Conservation (phyloP, 2,888 invertebrate species). For the Tiliacea citrago region DNA sequence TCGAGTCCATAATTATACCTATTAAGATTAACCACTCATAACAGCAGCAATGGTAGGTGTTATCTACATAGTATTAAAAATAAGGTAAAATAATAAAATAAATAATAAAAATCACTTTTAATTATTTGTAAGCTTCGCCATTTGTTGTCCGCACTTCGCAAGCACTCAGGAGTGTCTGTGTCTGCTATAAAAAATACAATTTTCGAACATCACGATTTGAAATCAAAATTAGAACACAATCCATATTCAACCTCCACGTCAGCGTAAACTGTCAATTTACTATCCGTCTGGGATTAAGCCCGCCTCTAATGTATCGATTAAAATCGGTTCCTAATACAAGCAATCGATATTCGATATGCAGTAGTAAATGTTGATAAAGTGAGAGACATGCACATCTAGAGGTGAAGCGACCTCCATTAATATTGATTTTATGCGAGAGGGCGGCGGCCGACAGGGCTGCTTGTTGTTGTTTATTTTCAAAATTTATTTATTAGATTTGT, state of each 20-base stretch:
- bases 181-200: background rate
- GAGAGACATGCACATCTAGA: constrained; percentile 61
- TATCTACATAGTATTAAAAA: no score
- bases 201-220: background rate
- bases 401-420: constrained; percentile 81
- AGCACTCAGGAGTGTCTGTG: background rate
- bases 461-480: constrained; percentile 40
- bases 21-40: no score
- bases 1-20: no score
- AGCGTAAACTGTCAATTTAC: background rate
- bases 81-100: no score
- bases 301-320: background rate
- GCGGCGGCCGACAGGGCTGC: constrained; percentile 76
- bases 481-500: constrained; percentile 30
- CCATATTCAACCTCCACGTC: background rate
- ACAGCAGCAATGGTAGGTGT: no score
- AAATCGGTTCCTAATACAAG: constrained; percentile 25
- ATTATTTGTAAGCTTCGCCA: background rate
- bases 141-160: background rate
- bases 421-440: constrained; percentile 86
- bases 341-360: constrained; percentile 57
- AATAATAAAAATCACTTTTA: no score
- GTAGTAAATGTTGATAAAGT: constrained; percentile 61
- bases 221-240: constrained; percentile 11
- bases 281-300: background rate